Conservation (phyloP, 2,888 invertebrate genomes). For the Amblyteles armatorius region DNA sequence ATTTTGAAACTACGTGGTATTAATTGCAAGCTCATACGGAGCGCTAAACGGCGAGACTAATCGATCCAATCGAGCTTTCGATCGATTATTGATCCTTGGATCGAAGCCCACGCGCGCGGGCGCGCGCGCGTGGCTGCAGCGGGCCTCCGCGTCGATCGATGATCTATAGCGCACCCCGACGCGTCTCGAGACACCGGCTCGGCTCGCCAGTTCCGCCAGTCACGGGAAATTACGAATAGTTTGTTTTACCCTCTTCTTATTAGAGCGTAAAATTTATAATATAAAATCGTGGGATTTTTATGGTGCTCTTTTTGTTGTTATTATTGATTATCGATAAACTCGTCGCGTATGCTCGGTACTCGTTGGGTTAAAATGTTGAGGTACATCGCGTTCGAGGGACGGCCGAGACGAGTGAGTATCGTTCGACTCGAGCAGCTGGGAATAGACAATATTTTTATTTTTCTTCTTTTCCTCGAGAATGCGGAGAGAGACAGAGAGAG, state of each 20-base stretch:
- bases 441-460: conserved; percentile 50
- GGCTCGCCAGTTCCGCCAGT: conserved; percentile 1
- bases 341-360: neutral
- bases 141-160: conserved; percentile 39
- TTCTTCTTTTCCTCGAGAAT: conserved; percentile 52
- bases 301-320: conserved; percentile 6
- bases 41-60: conserved; percentile 62
- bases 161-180: conserved; percentile 8
- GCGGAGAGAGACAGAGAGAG: conserved; percentile 25
- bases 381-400: conserved; percentile 59
- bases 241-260: neutral
- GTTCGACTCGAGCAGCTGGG: conserved; percentile 26
- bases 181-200: conserved; percentile 7
- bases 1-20: neutral
- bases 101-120: conserved; percentile 19
- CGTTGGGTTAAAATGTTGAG: conserved; percentile 61
- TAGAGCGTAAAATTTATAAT: neutral
- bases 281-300: neutral
- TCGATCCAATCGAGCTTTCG: conserved; percentile 33
- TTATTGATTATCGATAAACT: conserved; percentile 1
- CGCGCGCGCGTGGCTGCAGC: conserved; percentile 15
- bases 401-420: conserved; percentile 65
- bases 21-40: conserved; percentile 48
- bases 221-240: neutral
- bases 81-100: conserved; percentile 54